Evolutionary conservation across 2,797 vertebrate genomes (phyloP).

Genomic region (Dermochelys coriacea): DNA sequence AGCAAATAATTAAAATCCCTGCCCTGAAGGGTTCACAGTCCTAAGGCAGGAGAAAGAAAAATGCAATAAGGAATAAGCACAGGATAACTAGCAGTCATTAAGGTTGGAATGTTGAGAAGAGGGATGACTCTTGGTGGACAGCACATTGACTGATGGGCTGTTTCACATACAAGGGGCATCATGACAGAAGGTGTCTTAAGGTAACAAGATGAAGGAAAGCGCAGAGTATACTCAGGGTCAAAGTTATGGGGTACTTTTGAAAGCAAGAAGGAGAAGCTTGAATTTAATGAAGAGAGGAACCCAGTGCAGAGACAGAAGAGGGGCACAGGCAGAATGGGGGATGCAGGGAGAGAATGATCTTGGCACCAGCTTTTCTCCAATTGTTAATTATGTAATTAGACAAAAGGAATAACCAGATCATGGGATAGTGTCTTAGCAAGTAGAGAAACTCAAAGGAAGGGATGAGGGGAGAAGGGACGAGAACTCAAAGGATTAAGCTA

Average conservation of each 20-base stretch:
- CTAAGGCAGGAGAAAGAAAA: not conserved
- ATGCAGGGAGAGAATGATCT: not conserved
- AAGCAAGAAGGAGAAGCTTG: not conserved
- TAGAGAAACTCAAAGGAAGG: not conserved
- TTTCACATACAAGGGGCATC: not conserved
- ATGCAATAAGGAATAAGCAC: fast-evolving
- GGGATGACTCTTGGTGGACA: not conserved
- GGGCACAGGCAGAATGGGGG: not conserved
- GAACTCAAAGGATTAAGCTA: not conserved
- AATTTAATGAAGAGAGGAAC: not conserved
- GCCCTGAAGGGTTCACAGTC: not conserved
- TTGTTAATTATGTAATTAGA: not conserved
- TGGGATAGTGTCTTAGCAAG: not conserved
- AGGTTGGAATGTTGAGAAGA: not conserved
- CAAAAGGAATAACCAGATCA: not conserved
- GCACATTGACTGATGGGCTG: not conserved
- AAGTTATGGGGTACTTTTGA: not conserved
- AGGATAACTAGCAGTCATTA: not conserved
- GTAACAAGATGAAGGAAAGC: not conserved
- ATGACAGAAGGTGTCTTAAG: not conserved
- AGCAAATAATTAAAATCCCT: not conserved
- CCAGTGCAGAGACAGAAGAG: not conserved
- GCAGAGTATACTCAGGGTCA: not conserved
- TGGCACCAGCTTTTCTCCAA: not conserved
- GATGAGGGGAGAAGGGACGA: not conserved